Base-by-base conservation (phyloP, 1,140 invertebrate genomes). In the Pogonomyrmex californicus region DNA sequence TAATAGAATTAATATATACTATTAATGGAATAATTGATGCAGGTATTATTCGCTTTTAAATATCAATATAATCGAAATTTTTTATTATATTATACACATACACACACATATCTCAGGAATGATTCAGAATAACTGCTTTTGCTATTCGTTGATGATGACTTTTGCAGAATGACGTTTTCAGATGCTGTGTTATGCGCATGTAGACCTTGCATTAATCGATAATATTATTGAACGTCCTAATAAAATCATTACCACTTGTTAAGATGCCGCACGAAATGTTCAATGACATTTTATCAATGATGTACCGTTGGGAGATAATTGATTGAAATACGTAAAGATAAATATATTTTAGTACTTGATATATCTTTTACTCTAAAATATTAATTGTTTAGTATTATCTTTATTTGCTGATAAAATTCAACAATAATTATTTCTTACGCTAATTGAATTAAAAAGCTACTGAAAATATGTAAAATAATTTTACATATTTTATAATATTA, bases 231-330 rank as follows among this genome's bases (percentile, higher is more conserved):
- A 30, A 71, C 6, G 1, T 49, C 6, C 33, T 23, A 60, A 85
- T 76, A 38, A 70, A 87, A 75, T 76, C 33, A 44, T 70, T 49
- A 14, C 33, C 58, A 70, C 9, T 83, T 49, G 33, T 76, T 77
- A 70, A 7, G 14, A 63, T 23, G 23, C 14, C 49, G 1, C 60
- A 56, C 0, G 68, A 23, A 30, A 58, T 23, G n/a, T 56, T 47
- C 60, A 51, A 41, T 81, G n/a, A 38, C 76, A 66, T 49, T 65
- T 81, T n/a, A n/a, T 65, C 62, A 90, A 71, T 88, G 68, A 41
- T 68, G 38, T 36, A 86, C 51, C 36, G 30, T 63, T 58, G 58
- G 33, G 51, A 76, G 44, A 68, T 44, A 49, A 88, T 70, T 30
- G 36, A 68, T 23, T 47, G n/a, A 51, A 68, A 23, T 66, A 63